Evolutionary conservation across 1,140 invertebrate genomes (phyloP).

Genomic region (Tetramorium parvispinum): DNA sequence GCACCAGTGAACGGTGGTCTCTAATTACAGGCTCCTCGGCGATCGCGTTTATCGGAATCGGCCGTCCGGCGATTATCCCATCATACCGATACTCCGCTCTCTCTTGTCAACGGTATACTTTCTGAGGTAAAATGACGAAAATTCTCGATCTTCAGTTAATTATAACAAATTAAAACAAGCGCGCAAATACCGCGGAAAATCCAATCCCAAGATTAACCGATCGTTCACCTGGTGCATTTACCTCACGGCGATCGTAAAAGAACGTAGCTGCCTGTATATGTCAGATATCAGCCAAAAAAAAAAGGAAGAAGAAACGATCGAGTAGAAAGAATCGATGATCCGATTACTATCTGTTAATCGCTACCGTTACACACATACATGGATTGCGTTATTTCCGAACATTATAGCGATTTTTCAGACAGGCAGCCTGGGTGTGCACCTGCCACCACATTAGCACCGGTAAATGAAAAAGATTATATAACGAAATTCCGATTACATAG

Average conservation of each 20-base stretch:
- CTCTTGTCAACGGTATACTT: neutral
- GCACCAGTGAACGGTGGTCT: neutral
- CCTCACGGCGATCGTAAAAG: neutral
- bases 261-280: slow-evolving; percentile 38
- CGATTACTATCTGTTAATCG: slow-evolving; percentile 38
- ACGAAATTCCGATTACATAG: slow-evolving; percentile 60
- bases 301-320: neutral
- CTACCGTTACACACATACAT: slow-evolving; percentile 47
- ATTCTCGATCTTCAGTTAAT: neutral
- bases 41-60: neutral
- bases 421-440: slow-evolving; percentile 85
- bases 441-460: slow-evolving; percentile 83
- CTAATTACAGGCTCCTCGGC: neutral
- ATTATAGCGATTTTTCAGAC: slow-evolving; percentile 73
- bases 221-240: slow-evolving; percentile 15
- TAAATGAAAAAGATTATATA: slow-evolving; percentile 75
- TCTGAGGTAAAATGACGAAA: neutral
- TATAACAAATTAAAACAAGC: too few relatives aligned
- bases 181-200: neutral
- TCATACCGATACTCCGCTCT: neutral
- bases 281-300: slow-evolving; percentile 21
- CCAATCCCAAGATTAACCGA: neutral
- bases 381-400: slow-evolving; percentile 66
- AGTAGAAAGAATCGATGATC: slow-evolving; percentile 31
- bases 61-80: neutral